Conservation (phyloP, 2,113 vertebrate genomes). For the Xiphophorus hellerii region DNA sequence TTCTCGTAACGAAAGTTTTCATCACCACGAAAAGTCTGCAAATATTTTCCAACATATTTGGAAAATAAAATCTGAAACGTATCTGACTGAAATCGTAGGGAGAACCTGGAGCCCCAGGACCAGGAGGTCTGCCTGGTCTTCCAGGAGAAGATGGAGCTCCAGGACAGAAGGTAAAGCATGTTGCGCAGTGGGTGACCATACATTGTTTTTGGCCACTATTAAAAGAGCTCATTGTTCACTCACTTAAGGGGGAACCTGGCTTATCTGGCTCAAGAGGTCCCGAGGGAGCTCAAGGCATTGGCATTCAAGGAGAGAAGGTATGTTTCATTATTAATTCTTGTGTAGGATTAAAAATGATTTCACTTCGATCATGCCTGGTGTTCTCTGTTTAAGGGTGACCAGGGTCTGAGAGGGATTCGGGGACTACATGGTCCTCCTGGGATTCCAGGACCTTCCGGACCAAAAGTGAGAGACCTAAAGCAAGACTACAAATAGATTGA, state of each 20-base stretch:
- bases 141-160: constrained; percentile 88
- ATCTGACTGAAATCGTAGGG: constrained; percentile 72
- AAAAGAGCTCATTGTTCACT: neutral
- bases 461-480: constrained; percentile 81
- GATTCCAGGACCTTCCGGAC: constrained; percentile 83
- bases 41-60: neutral
- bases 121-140: constrained; percentile 85
- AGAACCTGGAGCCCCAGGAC: constrained; percentile 82
- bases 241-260: constrained; percentile 86
- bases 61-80: neutral
- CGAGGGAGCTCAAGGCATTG: constrained; percentile 85
- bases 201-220: neutral
- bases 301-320: constrained; percentile 90
- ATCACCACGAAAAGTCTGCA: neutral
- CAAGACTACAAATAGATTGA: neutral
- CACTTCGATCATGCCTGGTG: constrained; percentile 28
- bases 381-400: constrained; percentile 83
- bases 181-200: neutral
- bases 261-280: constrained; percentile 83
- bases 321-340: neutral
- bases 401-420: constrained; percentile 87
- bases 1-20: neutral
- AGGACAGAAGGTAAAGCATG: constrained; percentile 83
- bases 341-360: neutral
- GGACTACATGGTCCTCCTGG: constrained; percentile 87